Evolutionary conservation across 2,888 invertebrate species (phyloP).

Genomic region (Taphrorychus bicolor): DNA sequence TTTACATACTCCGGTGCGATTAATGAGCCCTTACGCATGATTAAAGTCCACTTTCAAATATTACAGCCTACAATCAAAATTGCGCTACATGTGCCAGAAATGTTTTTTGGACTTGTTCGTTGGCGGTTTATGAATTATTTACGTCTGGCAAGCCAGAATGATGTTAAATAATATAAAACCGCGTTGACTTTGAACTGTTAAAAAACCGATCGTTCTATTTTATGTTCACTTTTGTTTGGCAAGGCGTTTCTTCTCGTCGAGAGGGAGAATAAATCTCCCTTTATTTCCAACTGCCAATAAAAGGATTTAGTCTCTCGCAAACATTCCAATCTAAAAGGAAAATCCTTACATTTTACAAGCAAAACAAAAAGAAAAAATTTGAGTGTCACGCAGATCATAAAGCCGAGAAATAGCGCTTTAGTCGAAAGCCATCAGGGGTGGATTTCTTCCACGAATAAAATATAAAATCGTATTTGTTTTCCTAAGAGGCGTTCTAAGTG

Average conservation of each 20-base stretch:
- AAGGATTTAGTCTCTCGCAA: not conserved
- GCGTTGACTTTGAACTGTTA: not conserved
- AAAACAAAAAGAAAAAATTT: slow-evolving; percentile 12
- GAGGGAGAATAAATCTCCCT: not conserved
- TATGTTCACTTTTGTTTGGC: not conserved
- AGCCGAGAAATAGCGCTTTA: not conserved
- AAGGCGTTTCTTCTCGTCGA: not conserved
- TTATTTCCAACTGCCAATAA: slow-evolving; percentile 1
- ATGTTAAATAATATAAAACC: not conserved
- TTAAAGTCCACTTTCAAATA: no score
- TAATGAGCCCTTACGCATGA: no score
- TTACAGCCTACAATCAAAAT: not conserved
- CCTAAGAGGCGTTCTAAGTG: not conserved
- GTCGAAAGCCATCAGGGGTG: not conserved
- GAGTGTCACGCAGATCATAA: slow-evolving; percentile 11
- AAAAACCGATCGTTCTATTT: not conserved
- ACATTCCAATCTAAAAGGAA: slow-evolving; percentile 4
- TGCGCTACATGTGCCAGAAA: not conserved
- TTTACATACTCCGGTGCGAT: no score
- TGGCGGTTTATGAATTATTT: not conserved
- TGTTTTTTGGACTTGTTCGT: not conserved
- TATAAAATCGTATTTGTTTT: not conserved
- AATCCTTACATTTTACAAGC: not conserved
- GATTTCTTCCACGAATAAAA: not conserved
- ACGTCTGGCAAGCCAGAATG: not conserved